phyloP scores from a whole-genome alignment of 2,797 vertebrate species.

The Otus scops region DNA sequence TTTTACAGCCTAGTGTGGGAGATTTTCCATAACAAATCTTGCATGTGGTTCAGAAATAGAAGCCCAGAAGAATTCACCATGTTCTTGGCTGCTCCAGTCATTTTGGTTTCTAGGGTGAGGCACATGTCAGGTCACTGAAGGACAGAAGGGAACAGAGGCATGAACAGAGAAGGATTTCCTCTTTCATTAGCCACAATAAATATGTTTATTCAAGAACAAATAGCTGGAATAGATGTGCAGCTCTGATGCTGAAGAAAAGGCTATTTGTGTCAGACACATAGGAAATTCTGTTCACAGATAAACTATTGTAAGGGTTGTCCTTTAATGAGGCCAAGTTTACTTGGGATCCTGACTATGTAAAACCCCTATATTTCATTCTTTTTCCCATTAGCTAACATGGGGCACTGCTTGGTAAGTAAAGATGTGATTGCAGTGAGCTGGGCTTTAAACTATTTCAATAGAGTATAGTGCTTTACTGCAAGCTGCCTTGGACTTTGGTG shows the following conservation, averaged over 20 bases:
- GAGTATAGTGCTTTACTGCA: not conserved
- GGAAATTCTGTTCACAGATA: not conserved
- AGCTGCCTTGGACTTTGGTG: not conserved
- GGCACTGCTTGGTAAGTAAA: not conserved
- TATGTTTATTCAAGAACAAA: conserved; percentile 18
- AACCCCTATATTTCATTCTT: not conserved
- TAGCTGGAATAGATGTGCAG: not conserved
- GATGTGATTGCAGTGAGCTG: not conserved
- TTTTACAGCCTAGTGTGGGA: not conserved
- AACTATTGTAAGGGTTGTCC: not conserved
- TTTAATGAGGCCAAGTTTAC: not conserved
- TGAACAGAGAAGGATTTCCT: not conserved
- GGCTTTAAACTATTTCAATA: not conserved
- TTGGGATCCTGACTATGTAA: not conserved
- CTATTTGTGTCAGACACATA: not conserved
- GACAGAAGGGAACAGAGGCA: not conserved
- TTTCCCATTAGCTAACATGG: not conserved
- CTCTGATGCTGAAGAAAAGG: not conserved
- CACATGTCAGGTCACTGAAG: not conserved
- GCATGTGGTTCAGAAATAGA: not conserved
- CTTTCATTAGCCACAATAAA: not conserved
- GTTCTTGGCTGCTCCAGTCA: not conserved
- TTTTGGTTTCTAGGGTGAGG: not conserved
- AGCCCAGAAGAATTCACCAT: not conserved
- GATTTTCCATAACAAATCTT: not conserved